Base-by-base conservation (phyloP, 2,888 invertebrate species). In the Lymantria dispar region DNA sequence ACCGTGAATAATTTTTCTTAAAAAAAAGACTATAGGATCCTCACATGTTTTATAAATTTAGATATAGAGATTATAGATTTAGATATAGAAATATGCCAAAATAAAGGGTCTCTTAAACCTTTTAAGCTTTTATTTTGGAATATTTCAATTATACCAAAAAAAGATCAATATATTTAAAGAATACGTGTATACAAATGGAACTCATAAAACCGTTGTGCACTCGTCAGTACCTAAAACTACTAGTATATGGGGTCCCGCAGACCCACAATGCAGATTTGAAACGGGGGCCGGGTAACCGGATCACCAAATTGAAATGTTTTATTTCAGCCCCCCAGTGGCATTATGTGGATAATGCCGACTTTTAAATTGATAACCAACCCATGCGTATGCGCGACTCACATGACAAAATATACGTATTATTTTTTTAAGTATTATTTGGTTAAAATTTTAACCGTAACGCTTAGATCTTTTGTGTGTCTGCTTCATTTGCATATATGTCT, bases 281-380 rank as follows among this genome's bases (percentile, higher is more conserved):
- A 77, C 81, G 77, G 82, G 88, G 85, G 82, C 73, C 80, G 54
- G 58, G 83, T 82, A 90, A 90, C 91, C 90, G 89, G 91, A 90
- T 90, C 87, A 81, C 86, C 76, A 91, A 90, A 91, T 91, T 90
- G 91, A 90, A 91, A 91, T 91, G 91, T 91, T 90, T 89, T 91
- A 91, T 90, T 80, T 80, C 80, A 66, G 71, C 78, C 82, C 87
- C 38, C 84, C 76, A 48, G 65, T 80, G 69, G 80, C 79, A 83
- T 84, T 85, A 84, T 77, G 72, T 54, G 82, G 78, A 85, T 90
- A 85, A 88, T 85, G 71, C 80, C 82, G 80, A 85, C 89, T 88
- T 88, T 83, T 87, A 87, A 89, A 90, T 89, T 90, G 90, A 90
- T 89, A 90, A 91, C 87, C 83, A 78, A 79, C 77, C 76, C 74